Percentiles rank a stretch among this genome's conserved stretches.
phyloP scores from a whole-genome alignment of 2,888 invertebrate species.

The Furcula furcula region DNA sequence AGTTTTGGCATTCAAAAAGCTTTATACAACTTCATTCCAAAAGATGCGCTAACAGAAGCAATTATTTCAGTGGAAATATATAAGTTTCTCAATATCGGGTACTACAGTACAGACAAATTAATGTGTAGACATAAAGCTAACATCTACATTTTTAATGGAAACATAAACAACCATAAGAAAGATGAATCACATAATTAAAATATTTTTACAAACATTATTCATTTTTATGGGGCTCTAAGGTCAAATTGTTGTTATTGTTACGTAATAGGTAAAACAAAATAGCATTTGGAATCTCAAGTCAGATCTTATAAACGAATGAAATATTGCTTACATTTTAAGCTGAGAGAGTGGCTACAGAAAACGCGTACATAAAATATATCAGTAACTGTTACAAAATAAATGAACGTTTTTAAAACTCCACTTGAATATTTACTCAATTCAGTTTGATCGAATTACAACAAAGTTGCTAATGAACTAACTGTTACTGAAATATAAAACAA shows the following conservation, averaged over 20 bases:
- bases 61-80: too few relatives aligned
- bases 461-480: too few relatives aligned
- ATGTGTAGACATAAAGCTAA: too few relatives aligned
- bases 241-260: neutral
- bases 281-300: neutral
- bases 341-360: neutral
- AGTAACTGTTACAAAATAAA: too few relatives aligned
- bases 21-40: neutral
- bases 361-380: neutral
- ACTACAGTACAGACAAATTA: too few relatives aligned
- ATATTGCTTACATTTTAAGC: conserved; percentile 1
- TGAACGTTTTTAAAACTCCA: too few relatives aligned
- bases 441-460: too few relatives aligned
- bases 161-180: neutral
- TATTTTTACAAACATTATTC: neutral
- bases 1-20: neutral
- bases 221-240: neutral
- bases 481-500: too few relatives aligned
- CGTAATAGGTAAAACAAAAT: neutral
- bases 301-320: conserved; percentile 1
- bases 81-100: too few relatives aligned
- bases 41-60: neutral
- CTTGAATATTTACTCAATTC: too few relatives aligned
- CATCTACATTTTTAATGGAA: neutral
- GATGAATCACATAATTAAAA: neutral